Evolutionary conservation across 2,797 vertebrate genomes (phyloP).

Genomic region (Acipenser ruthenus): DNA sequence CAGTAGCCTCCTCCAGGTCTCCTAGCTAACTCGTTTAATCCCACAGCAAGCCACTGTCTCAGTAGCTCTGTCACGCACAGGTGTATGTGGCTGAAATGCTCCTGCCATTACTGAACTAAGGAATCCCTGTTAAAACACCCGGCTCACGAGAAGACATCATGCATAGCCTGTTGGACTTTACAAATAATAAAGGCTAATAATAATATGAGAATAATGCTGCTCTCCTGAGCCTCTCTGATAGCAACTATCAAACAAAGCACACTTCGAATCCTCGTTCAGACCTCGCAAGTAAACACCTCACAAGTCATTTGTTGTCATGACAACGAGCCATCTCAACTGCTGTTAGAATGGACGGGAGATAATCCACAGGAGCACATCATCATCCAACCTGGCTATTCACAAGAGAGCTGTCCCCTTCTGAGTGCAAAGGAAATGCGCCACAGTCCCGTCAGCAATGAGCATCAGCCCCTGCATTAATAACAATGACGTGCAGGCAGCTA

Average conservation of each 20-base stretch:
- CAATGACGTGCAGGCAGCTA: neutral
- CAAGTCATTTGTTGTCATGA: constrained; percentile 64
- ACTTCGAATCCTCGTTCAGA: constrained; percentile 25
- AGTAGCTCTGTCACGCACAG: constrained; percentile 16
- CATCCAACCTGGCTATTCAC: no score
- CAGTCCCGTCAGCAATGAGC: neutral
- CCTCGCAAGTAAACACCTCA: constrained; percentile 44
- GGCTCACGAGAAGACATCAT: constrained; percentile 26
- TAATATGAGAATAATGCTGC: no score
- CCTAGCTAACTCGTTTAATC: neutral
- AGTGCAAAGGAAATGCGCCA: no score
- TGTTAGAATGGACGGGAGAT: no score
- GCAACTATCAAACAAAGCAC: constrained; percentile 13
- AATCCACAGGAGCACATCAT: no score
- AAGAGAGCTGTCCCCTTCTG: no score
- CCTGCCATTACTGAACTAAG: constrained; percentile 29
- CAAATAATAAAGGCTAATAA: no score
- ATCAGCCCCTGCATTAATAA: neutral
- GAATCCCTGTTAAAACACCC: constrained; percentile 21
- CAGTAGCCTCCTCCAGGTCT: neutral
- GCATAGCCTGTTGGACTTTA: neutral
- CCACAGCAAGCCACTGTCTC: constrained; percentile 7
- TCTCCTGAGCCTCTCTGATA: neutral
- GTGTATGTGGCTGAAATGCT: constrained; percentile 28
- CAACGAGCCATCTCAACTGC: constrained; percentile 44